phyloP scores from a whole-genome alignment of 2,113 vertebrate species.

The Halcyon senegalensis region DNA sequence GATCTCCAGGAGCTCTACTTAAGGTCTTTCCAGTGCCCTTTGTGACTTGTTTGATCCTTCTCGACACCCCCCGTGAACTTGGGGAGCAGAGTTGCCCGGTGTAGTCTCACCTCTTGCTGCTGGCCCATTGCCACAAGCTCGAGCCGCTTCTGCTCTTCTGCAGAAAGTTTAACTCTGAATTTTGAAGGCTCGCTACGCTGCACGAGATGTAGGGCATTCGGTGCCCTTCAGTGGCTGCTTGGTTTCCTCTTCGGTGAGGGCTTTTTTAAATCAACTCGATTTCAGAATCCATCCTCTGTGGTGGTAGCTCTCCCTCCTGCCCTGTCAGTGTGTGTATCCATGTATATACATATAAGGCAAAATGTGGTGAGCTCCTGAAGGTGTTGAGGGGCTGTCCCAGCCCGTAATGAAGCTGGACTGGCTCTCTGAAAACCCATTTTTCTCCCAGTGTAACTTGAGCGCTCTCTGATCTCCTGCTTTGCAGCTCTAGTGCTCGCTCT shows the following conservation, averaged over 20 bases:
- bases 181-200: background rate
- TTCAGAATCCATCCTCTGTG: background rate
- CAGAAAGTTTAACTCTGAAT: background rate
- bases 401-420: background rate
- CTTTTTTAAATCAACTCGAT: background rate
- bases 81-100: background rate
- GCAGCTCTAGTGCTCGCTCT: background rate
- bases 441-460: background rate
- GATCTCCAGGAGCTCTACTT: background rate
- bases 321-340: background rate
- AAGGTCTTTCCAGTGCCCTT: background rate
- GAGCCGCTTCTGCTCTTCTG: background rate
- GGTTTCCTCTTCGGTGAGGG: background rate
- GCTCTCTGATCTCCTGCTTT: background rate
- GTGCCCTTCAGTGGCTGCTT: background rate
- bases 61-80: background rate
- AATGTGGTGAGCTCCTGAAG: rapidly evolving
- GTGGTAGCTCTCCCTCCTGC: background rate
- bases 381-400: background rate
- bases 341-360: background rate
- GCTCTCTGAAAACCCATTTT: background rate
- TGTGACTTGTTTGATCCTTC: background rate
- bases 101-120: background rate
- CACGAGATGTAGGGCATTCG: no score
- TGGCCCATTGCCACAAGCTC: background rate